Base-by-base conservation (phyloP, 2,113 vertebrate species). In the Lophius piscatorius region DNA sequence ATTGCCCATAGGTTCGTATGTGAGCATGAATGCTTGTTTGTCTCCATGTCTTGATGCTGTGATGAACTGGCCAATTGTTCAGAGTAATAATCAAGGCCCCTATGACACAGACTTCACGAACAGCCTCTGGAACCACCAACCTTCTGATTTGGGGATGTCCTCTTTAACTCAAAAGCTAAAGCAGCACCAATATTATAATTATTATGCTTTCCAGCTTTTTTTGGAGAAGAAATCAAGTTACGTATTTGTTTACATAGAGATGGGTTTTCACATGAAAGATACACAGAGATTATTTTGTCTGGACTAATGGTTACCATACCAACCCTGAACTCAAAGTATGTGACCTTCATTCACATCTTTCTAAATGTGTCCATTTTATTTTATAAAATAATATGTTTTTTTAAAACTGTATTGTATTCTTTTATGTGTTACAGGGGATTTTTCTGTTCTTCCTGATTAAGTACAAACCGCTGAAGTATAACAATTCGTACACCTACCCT, bases 391-490 rank as follows among this genome's bases (percentile, higher is more conserved):
- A 35, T 5, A 59, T 31, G 29, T 31, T 31, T 10, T 31, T 65
- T 55, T 48, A 13, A 35, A 59, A 44, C 34, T 8, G 14, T 2
- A 35, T 21, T 54, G 1, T 46, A 0, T 8, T 51, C 44, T n/a
- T 16, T 46, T 16, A 9, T 76, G 57, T 65, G 1, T 82, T 88
- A 22, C 85, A 99, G 97, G 93, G 87, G 11, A 99, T 97, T 80
- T 99, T 99, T 89, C 92, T 99, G 64, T 99, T 99, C 80, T 99
- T 98, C 88, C 84, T 99, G 84, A 95, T 99, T 79, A 99, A 97
- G 65, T 99, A 99, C 83, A 98, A 97, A 74, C 97, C 97, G 0
- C 89, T 99, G 68, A 99, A 97, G 73, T 99, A 99, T 86, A 99
- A 99, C 89, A 99, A 98, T 0, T 60, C 95, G n/a, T 99, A 99